phyloP scores from a whole-genome alignment of 64 coral and sea anemone genomes.

The Platygyra sinensis region DNA sequence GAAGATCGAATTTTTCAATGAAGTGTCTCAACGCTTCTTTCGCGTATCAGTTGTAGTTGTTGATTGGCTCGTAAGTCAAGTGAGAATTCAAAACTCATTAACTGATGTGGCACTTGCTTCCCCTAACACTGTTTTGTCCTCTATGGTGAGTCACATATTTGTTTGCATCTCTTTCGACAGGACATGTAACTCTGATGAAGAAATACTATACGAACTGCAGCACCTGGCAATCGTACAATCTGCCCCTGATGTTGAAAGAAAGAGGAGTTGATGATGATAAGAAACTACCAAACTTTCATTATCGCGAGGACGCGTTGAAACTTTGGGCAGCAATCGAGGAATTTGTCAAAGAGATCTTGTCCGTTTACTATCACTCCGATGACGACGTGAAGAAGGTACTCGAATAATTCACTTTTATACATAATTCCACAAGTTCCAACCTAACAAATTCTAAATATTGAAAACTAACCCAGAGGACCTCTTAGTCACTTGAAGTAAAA shows the following conservation, averaged over 20 bases:
- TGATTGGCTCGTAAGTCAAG: no score
- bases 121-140: no score
- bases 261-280: slow-evolving; percentile 67
- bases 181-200: slow-evolving; percentile 39
- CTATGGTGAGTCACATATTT: no score
- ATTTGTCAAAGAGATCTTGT: slow-evolving; percentile 60
- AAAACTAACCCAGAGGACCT: no score
- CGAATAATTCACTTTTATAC: not conserved
- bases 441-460: no score
- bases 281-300: slow-evolving; percentile 85
- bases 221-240: slow-evolving; percentile 68
- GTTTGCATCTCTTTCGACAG: not conserved
- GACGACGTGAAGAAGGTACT: slow-evolving; percentile 49
- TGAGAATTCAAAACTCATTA: no score
- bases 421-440: no score
- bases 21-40: no score
- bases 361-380: slow-evolving; percentile 53
- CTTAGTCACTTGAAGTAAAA: no score
- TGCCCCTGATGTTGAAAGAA: slow-evolving; percentile 59
- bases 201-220: slow-evolving; percentile 73
- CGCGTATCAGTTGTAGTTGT: no score
- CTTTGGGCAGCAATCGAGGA: slow-evolving; percentile 59
- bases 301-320: slow-evolving; percentile 78
- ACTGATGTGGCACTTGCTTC: no score
- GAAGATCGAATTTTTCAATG: no score